Evolutionary conservation across 2,888 invertebrate genomes (phyloP), one percentile per base, ranked within the genome.

Genomic region (Aleiodes testaceus): DNA sequence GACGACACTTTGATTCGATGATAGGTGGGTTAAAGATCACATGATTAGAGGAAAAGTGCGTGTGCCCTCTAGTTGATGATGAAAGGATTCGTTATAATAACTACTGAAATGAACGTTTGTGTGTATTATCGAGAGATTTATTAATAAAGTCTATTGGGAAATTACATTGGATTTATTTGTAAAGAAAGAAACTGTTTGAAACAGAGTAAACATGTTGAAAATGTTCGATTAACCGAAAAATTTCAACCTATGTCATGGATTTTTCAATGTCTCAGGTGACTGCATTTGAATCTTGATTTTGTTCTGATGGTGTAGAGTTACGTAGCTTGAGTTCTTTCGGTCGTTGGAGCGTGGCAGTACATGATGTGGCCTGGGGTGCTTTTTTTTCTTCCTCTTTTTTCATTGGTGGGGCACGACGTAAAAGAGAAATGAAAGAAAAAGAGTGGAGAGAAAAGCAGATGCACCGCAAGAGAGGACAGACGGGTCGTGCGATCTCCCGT

Each of bases 381-480:
- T 59, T 42, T 59, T 59, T n/a, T n/a, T n/a, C n/a, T n/a, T n/a
- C n/a, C n/a, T n/a, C n/a, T n/a, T n/a, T n/a, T n/a, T n/a, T n/a
- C n/a, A n/a, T n/a, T 36, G 42, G 36, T 14, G 18, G 59, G 59
- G 59, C 59, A 59, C 59, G 59, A 66, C 53, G 68, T 42, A 74
- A 73, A 69, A 36, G 36, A 36, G 9, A 36, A 36, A 36, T 36
- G 68, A 63, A 53, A 70, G 72, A 69, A 66, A 69, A 70, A 63
- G 69, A 72, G n/a, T n/a, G 59, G 67, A 71, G 66, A 53, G 64
- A 65, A 71, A 76, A 75, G 74, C 64, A 83, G 82, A 84, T 84
- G 84, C 81, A 75, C 66, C 73, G 69, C 77, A 73, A 26, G 16
- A 59, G 59, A 59, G 59, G 16, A 59, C 59, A 59, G 59, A 59